Conservation (phyloP, 2,113 vertebrate genomes). For the Alaudala cheleensis region DNA sequence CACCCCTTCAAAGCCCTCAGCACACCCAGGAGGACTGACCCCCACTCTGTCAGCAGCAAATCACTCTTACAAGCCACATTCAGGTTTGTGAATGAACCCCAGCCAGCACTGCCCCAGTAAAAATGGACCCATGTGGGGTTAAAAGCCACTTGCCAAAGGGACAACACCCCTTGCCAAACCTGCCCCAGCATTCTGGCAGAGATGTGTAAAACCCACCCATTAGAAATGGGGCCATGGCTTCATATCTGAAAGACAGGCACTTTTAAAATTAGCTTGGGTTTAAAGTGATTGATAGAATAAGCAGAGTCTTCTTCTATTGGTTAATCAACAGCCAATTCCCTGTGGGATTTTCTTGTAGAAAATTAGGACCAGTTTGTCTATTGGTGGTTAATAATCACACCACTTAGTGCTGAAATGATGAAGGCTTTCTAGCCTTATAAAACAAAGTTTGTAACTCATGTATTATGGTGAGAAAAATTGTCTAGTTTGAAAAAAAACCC, state of each 20-base stretch:
- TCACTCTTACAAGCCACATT: background rate
- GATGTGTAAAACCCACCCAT: background rate
- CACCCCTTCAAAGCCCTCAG: background rate
- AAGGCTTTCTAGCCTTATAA: background rate
- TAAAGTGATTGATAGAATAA: background rate
- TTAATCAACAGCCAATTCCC: background rate
- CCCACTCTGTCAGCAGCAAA: background rate
- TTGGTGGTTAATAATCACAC: background rate
- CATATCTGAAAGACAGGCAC: background rate
- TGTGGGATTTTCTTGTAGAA: background rate
- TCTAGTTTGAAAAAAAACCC: background rate
- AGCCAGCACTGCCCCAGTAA: background rate
- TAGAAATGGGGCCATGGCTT: background rate
- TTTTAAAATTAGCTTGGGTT: background rate
- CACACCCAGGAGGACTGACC: accelerated
- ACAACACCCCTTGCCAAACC: background rate
- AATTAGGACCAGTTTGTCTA: background rate
- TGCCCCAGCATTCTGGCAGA: background rate
- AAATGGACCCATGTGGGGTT: background rate
- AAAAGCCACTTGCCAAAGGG: background rate
- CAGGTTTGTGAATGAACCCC: background rate
- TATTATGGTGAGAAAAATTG: background rate
- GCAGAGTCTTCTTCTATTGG: background rate
- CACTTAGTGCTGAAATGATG: background rate
- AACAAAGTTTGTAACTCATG: background rate